Conservation (phyloP, 2,797 vertebrate species). For the Pseudomugil gertrudae region DNA sequence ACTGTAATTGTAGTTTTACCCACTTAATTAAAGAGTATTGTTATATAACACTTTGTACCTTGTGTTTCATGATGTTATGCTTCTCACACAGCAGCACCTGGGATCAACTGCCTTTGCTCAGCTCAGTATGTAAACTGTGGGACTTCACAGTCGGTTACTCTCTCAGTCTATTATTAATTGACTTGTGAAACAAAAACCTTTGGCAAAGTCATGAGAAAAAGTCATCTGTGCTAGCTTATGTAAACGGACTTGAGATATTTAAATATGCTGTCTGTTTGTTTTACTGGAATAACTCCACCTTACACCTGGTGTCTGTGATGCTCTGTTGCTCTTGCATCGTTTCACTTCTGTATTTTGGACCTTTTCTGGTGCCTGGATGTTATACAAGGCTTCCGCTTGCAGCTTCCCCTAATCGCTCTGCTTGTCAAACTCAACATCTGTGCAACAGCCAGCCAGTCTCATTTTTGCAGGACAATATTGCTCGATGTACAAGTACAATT, state of each 20-base stretch:
- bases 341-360: conserved; percentile 20
- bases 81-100: conserved; percentile 42
- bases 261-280: conserved; percentile 48
- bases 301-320: conserved; percentile 68
- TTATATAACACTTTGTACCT: no score
- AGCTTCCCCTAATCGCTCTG: conserved; percentile 49
- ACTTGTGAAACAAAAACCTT: conserved; percentile 27
- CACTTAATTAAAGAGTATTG: no score
- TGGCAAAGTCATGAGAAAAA: conserved; percentile 17
- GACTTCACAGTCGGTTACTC: conserved; percentile 23
- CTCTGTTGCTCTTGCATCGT: conserved; percentile 33
- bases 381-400: conserved; percentile 59
- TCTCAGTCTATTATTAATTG: conserved; percentile 29
- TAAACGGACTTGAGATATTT: conserved; percentile 56
- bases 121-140: conserved; percentile 34
- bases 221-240: conserved; percentile 9
- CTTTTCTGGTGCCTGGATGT: conserved; percentile 35
- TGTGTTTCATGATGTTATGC: neutral
- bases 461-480: conserved; percentile 26
- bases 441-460: conserved; percentile 39
- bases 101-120: conserved; percentile 31
- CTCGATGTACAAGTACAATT: conserved; percentile 25
- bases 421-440: conserved; percentile 53
- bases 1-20: no score
- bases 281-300: conserved; percentile 49